phyloP scores from a whole-genome alignment of 2,888 invertebrate species.

The Eupithecia abbreviata region DNA sequence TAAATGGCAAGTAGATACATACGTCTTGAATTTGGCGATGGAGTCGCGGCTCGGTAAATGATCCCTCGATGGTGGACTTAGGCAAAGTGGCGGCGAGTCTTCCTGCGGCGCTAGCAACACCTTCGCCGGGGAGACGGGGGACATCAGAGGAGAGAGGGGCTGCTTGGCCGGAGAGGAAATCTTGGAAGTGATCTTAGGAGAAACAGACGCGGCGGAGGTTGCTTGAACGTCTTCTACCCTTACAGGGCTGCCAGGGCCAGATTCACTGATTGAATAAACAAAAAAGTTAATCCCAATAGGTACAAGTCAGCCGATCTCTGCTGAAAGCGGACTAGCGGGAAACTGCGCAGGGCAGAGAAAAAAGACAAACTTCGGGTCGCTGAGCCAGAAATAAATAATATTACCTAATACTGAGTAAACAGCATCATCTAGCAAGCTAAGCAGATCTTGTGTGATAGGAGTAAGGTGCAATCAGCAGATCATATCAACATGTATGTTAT shows the following conservation, averaged over 20 bases:
- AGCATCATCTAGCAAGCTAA: too few species aligned
- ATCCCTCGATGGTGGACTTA: slow-evolving; percentile 72
- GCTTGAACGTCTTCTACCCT: slow-evolving; percentile 73
- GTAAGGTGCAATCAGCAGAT: too few species aligned
- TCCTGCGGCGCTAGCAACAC: slow-evolving; percentile 53
- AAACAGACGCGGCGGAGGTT: not conserved
- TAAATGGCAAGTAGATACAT: slow-evolving; percentile 53
- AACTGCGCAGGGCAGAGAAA: too few species aligned
- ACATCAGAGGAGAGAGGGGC: slow-evolving; percentile 51
- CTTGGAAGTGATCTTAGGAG: slow-evolving; percentile 29
- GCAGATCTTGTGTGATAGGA: too few species aligned
- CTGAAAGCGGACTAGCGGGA: too few species aligned
- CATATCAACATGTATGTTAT: too few species aligned
- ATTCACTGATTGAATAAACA: slow-evolving; percentile 63
- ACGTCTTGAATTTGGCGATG: slow-evolving; percentile 79
- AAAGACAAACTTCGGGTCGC: too few species aligned
- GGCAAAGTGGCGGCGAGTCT: slow-evolving; percentile 74
- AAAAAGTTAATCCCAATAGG: not conserved
- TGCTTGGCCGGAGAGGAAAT: slow-evolving; percentile 54
- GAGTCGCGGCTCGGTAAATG: slow-evolving; percentile 71
- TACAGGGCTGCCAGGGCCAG: slow-evolving; percentile 76
- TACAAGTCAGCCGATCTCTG: too few species aligned
- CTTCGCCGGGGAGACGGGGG: not conserved
- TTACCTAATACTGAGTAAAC: too few species aligned
- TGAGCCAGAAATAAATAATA: too few species aligned